These are phyloP conservation scores for Pterostichus niger DNA, from an alignment of 2,888 invertebrate genomes.

Conservation along the genomic window DNA sequence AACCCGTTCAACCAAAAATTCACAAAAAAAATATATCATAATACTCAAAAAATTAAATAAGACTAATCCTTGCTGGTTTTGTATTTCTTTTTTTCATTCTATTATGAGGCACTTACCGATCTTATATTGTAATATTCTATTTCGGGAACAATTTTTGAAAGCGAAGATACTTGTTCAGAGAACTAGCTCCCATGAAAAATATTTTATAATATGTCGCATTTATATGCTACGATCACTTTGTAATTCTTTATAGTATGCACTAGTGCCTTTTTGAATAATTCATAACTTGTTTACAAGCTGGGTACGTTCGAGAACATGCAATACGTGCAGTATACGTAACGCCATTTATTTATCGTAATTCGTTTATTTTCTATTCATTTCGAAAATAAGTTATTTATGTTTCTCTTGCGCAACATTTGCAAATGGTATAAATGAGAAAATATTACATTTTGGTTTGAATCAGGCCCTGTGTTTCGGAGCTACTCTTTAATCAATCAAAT, in stretches of 20 bases:
- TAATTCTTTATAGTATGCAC: conserved; percentile 4
- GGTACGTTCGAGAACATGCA: neutral
- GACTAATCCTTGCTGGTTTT: too few species aligned
- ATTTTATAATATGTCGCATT: too few species aligned
- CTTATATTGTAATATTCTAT: too few species aligned
- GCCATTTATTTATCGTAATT: conserved; percentile 10
- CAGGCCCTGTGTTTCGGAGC: conserved; percentile 1
- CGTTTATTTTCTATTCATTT: conserved; percentile 9
- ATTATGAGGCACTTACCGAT: too few species aligned
- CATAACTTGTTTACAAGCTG: conserved; percentile 18
- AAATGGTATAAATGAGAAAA: neutral
- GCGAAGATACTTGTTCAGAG: too few species aligned
- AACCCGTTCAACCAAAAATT: too few species aligned
- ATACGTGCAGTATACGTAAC: neutral
- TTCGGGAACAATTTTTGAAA: too few species aligned
- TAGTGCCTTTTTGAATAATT: conserved; percentile 29
- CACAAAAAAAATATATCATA: too few species aligned
- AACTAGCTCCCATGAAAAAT: too few species aligned
- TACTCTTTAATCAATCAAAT: conserved; percentile 30
- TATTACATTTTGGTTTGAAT: neutral
- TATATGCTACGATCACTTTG: neutral
- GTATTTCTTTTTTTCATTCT: too few species aligned
- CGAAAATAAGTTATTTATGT: conserved; percentile 18
- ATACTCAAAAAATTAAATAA: too few species aligned
- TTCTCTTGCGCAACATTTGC: conserved; percentile 15